Evolutionary conservation across 2,888 invertebrate species (phyloP), one percentile per base, ranked within the genome.

Genomic region (Lordiphosa fenestrarum): DNA sequence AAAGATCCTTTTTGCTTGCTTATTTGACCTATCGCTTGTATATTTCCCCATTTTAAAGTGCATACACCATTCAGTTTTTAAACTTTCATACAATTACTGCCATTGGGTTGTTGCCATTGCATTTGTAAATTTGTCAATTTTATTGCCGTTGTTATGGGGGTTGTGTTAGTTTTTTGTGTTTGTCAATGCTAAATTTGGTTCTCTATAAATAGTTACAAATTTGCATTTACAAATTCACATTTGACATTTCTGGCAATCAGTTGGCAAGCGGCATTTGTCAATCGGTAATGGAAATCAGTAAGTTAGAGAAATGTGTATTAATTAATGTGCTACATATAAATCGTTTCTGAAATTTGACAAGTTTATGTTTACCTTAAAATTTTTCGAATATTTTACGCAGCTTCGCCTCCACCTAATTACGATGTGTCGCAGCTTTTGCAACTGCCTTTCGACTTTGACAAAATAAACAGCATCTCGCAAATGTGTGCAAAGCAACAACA

Each of bases 351-450:
- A 39, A 47, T 30, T 39, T 39, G 37, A 30, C 15, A 21, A 25
- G 9, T 6, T 25, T 15, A 59, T 74, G 54, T 68, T 74, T 71
- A 50, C 64, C 38, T 55, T 40, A 12, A 46, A 57, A 56, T 74
- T 74, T 56, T 56, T 15, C 51, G 41, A 48, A 70, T 48, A 72
- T 59, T 63, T 78, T 46, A 60, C 61, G 64, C 66, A 44, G 66
- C 66, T 60, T 59, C 66, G 68, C 68, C 64, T 64, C 49, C 2
- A 2, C 15, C 61, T 76, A 65, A 78, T 78, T 74, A 82, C 56
- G 56, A 56, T 58, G 40, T 49, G 38, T 15, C 15, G 15, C 40
- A 36, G 48, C 49, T 51, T 33, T 36, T n/a, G 40, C n/a, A 5
- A 10, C 21, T 33, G n/a, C 12, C 9, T 23, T 10, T 33, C 3